phyloP scores from a whole-genome alignment of 2,113 vertebrate species.

The Beaufortia kweichowensis region DNA sequence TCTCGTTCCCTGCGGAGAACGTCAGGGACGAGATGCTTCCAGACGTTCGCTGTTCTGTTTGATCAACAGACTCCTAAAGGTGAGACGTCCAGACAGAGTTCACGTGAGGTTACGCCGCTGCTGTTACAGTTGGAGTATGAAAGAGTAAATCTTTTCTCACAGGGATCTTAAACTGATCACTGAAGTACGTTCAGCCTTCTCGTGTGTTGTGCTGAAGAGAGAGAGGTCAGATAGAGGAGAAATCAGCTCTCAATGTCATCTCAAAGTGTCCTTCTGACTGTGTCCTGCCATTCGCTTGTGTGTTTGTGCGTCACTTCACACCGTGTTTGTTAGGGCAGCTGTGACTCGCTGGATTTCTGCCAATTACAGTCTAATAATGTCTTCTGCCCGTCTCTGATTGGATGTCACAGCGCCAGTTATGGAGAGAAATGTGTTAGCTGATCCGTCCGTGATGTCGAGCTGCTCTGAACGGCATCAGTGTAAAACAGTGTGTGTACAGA shows the following conservation, averaged over 20 bases:
- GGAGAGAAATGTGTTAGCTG: conserved; percentile 74
- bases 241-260: conserved; percentile 30
- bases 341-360: conserved; percentile 58
- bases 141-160: conserved; percentile 11
- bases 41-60: conserved; percentile 71
- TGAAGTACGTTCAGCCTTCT: neutral
- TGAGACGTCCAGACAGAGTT: conserved; percentile 62
- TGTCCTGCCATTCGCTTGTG: conserved; percentile 12
- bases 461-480: neutral
- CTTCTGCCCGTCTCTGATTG: conserved; percentile 56
- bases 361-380: conserved; percentile 77
- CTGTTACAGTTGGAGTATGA: too few relatives aligned
- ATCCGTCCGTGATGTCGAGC: conserved; percentile 45
- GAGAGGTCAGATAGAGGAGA: conserved; percentile 78
- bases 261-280: neutral
- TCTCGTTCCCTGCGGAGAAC: conserved; percentile 56
- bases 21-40: conserved; percentile 68
- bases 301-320: neutral
- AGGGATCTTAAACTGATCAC: neutral
- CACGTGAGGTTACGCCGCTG: too few relatives aligned
- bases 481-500: neutral
- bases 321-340: conserved; percentile 38
- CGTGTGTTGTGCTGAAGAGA: neutral
- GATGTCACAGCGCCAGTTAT: conserved; percentile 68
- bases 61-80: conserved; percentile 72